Base-by-base conservation (phyloP, 2,113 vertebrate species). In the Nannospalax galili region DNA sequence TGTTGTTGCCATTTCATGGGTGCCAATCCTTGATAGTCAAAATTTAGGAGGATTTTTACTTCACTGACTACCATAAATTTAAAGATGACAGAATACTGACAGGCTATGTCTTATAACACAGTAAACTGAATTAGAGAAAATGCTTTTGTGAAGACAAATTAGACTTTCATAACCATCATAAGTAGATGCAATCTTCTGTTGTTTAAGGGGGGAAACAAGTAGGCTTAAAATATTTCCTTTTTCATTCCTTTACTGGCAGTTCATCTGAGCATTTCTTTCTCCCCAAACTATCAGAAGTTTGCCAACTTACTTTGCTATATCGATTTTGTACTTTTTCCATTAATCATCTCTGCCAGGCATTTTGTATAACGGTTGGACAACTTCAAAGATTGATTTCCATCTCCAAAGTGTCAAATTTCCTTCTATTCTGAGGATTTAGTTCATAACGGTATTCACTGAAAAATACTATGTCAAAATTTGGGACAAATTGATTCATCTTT, bases 291-390 rank as follows among this genome's bases (percentile, higher is more conserved):
- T 64, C n/a, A 72, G 77, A 86, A n/a, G 7, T 90, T 93, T 82
- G 56, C 52, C 85, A 92, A 58, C 37, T 91, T 94, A 70, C 84
- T 79, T 90, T 82, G 60, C 37, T 95, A 1, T 88, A 56, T 79
- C 80, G 77, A 95, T 85, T 93, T 95, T 52, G 85, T 82, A 45
- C n/a, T 60, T 87, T 37, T 82, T 62, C 86, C 93, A 95, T 96
- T 93, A 92, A 75, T 88, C 84, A 90, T 78, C 73, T 78, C 73
- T 88, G 77, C 93, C 93, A 82, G 67, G 48, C 20, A 35, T 84
- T 77, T 58, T 14, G 6, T 65, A 73, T 62, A 67, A 16, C 65
- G 77, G 48, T 73, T 93, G 45, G 26, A 75, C 45, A 95, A 52
- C 84, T 86, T 92, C 96, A 56, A n/a, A 94, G 84, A 92, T 15